These are phyloP conservation scores for Volucella inanis DNA, from an alignment of 2,888 invertebrate species.

Conservation along the genomic window DNA sequence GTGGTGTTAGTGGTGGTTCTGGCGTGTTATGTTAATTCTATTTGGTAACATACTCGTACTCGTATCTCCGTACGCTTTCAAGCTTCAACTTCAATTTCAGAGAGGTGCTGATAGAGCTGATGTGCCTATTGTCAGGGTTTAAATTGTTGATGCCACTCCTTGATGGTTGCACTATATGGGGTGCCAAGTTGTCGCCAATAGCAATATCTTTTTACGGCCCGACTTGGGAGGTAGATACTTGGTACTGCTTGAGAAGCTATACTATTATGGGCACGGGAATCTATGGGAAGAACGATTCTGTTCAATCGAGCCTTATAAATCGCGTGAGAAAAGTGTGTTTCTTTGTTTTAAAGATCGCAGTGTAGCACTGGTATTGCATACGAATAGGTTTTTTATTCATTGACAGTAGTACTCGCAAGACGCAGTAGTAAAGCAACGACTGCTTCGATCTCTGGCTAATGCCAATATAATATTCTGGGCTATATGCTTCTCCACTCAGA, in stretches of 20 bases:
- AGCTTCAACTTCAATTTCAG: not conserved
- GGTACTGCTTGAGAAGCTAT: slow-evolving; percentile 23
- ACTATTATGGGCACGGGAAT: slow-evolving; percentile 30
- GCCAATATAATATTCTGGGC: too few species aligned
- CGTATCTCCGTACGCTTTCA: slow-evolving; percentile 1
- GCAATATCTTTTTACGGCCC: slow-evolving; percentile 8
- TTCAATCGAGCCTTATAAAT: slow-evolving; percentile 2
- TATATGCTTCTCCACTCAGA: too few species aligned
- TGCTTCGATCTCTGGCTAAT: too few species aligned
- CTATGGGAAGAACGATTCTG: slow-evolving; percentile 48
- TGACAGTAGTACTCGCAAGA: too few species aligned
- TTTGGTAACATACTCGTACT: slow-evolving; percentile 9
- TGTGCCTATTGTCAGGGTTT: slow-evolving; percentile 24
- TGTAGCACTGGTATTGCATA: slow-evolving; percentile 14
- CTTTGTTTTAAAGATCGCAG: slow-evolving; percentile 17
- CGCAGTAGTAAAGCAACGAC: too few species aligned
- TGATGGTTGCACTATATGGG: slow-evolving; percentile 55
- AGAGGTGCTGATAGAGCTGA: slow-evolving; percentile 41
- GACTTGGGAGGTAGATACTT: slow-evolving; percentile 43
- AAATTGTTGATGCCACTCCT: slow-evolving; percentile 61
- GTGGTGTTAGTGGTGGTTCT: slow-evolving; percentile 38
- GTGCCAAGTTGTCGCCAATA: slow-evolving; percentile 71
- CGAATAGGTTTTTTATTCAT: too few species aligned
- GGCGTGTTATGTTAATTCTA: slow-evolving; percentile 61
- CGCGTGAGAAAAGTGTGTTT: slow-evolving; percentile 42